Evolutionary conservation across 1,140 invertebrate genomes (phyloP).

Genomic region (Aphaenogaster ashmeadi): DNA sequence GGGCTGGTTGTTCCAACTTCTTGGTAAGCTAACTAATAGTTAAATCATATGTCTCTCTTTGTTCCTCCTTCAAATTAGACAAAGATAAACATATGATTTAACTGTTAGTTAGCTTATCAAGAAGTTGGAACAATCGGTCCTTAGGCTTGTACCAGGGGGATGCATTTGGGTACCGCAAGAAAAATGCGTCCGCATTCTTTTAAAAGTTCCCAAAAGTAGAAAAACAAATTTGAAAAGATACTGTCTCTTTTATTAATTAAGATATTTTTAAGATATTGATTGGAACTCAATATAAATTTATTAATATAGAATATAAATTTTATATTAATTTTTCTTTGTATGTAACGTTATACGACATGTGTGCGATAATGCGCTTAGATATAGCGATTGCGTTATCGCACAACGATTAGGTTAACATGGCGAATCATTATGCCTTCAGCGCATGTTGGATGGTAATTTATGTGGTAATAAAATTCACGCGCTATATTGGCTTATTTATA

Average conservation of each 20-base stretch:
- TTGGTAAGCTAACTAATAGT: too few relatives aligned
- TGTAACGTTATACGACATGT: neutral
- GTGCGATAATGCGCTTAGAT: neutral
- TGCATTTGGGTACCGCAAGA: neutral
- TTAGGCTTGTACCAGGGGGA: neutral
- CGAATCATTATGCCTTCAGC: slow-evolving; percentile 18
- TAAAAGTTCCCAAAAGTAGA: neutral
- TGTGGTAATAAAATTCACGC: slow-evolving; percentile 20
- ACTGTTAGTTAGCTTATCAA: too few relatives aligned
- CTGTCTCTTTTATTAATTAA: neutral
- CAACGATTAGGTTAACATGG: neutral
- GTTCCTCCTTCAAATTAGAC: too few relatives aligned
- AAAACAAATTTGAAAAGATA: neutral
- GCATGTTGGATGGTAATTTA: slow-evolving; percentile 16
- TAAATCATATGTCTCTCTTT: too few relatives aligned
- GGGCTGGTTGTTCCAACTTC: too few relatives aligned
- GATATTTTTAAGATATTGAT: neutral
- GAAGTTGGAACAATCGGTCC: too few relatives aligned
- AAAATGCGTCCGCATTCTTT: neutral
- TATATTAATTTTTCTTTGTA: slow-evolving; percentile 3
- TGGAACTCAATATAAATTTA: neutral
- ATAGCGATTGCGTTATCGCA: neutral
- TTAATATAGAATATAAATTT: slow-evolving; percentile 4
- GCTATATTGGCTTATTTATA: slow-evolving; percentile 41
- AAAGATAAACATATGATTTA: too few relatives aligned